These are phyloP conservation scores for Eubucco bourcierii DNA, from an alignment of 2,113 vertebrate genomes.

Conservation along the genomic window DNA sequence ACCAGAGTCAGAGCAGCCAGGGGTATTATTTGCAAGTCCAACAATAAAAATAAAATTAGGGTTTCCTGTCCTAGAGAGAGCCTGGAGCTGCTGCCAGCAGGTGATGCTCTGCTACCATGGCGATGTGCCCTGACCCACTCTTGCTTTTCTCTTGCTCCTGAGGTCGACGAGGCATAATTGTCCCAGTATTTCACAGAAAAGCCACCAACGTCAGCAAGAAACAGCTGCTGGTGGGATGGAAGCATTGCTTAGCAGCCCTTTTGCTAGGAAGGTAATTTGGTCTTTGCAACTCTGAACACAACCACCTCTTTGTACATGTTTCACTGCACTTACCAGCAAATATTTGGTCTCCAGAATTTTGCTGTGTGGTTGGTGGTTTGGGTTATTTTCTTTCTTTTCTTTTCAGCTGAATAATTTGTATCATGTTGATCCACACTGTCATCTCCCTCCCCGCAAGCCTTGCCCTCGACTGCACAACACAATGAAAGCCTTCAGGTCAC, in stretches of 20 bases:
- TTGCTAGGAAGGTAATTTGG: background rate
- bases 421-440: background rate
- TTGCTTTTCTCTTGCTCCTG: background rate
- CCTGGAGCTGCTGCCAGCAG: background rate
- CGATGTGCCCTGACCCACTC: background rate
- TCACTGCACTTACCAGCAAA: conserved; percentile 7
- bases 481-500: conserved; percentile 36
- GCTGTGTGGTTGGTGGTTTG: no score
- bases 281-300: background rate
- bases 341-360: background rate
- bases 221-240: background rate
- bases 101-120: background rate
- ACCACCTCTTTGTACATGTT: background rate
- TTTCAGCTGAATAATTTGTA: conserved; percentile 28
- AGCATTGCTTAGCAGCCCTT: background rate
- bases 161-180: background rate
- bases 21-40: background rate
- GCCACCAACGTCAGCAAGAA: background rate
- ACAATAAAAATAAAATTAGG: background rate
- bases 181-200: conserved; percentile 30
- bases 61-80: background rate
- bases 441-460: background rate
- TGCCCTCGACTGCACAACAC: conserved; percentile 36
- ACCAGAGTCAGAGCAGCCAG: background rate
- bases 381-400: background rate